Evolutionary conservation across 2,113 vertebrate genomes (phyloP), one percentile per base, ranked within the genome.

Genomic region (Rhipidura dahli): DNA sequence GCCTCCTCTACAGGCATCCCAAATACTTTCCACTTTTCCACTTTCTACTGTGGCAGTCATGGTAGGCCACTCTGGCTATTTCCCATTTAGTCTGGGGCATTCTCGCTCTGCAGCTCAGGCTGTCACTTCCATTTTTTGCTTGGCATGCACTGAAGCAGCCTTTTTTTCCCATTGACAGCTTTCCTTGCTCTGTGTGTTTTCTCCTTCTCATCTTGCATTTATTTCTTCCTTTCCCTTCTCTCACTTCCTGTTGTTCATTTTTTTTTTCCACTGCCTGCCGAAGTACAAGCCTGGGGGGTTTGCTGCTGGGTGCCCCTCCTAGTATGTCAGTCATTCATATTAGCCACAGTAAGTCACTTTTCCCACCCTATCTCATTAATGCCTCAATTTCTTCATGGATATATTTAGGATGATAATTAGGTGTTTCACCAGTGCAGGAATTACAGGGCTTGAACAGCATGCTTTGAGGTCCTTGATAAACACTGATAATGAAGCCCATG

Each of bases 391-490:
- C 47, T 77, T 49, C 49, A 8, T 31, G 49, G 85, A 26, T 89
- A 53, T 94, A 83, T 90, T 89, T 83, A 81, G 80, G 77, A 87
- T 81, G 37, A 68, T 96, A 96, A 95, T 93, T 96, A 93, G 53
- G 80, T 93, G 77, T 95, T 94, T 96, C 88, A 93, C 88, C 49
- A 91, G 44, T 33, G 42, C 64, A 83, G 88, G 88, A 80, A 73
- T 96, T 95, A 88, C 24, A 83, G 49, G 76, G 50, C 59, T 89
- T 84, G 90, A 95, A 81, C 83, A 78, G 90, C 69, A 28, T 18
- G 3, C 88, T 96, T 93, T 93, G 86, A 94, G 94, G 92, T 93
- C 86, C 86, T 96, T 84, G 80, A 83, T 96, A 81, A 79, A 91
- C 72, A 53, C 72, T 69, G 83, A 86, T 96, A 97, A 96, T 90